phyloP scores from a whole-genome alignment of 1,140 invertebrate species.

The Nephotettix cincticeps region DNA sequence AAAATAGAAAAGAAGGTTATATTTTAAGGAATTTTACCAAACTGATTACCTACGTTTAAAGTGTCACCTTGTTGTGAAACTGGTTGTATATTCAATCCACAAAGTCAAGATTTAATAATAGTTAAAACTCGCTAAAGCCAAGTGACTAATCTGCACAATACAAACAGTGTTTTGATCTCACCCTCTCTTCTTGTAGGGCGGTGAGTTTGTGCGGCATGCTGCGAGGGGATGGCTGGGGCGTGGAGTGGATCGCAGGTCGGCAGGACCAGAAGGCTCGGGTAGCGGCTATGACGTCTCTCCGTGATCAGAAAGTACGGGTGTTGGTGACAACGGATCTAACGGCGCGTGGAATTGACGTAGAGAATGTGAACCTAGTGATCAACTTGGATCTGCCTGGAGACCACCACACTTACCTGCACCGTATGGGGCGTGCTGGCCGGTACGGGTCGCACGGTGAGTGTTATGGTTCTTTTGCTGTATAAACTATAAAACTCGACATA shows the following conservation, averaged over 20 bases:
- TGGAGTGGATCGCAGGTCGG: conserved; percentile 28
- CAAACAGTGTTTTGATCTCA: neutral
- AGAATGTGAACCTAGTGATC: conserved; percentile 90
- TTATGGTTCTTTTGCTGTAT: no score
- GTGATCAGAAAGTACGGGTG: conserved; percentile 61
- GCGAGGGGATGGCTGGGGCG: conserved; percentile 57
- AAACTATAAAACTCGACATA: no score
- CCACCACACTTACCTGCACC: conserved; percentile 88
- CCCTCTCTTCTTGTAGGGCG: conserved; percentile 49
- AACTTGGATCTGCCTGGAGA: conserved; percentile 87
- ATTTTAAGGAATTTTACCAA: no score
- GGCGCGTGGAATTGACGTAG: conserved; percentile 85
- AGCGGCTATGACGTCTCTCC: conserved; percentile 13
- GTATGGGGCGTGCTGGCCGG: conserved; percentile 91
- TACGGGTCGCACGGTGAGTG: conserved; percentile 72
- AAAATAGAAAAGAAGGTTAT: no score
- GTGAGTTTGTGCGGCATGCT: conserved; percentile 60
- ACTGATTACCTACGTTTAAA: no score
- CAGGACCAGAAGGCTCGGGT: conserved; percentile 29
- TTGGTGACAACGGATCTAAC: conserved; percentile 91
- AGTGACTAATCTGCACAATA: neutral
- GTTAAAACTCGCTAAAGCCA: no score
- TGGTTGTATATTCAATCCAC: no score
- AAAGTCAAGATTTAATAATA: no score
- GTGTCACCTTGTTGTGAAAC: no score